Base-by-base conservation (phyloP, 2,888 invertebrate genomes). In the Junonia oenone region DNA sequence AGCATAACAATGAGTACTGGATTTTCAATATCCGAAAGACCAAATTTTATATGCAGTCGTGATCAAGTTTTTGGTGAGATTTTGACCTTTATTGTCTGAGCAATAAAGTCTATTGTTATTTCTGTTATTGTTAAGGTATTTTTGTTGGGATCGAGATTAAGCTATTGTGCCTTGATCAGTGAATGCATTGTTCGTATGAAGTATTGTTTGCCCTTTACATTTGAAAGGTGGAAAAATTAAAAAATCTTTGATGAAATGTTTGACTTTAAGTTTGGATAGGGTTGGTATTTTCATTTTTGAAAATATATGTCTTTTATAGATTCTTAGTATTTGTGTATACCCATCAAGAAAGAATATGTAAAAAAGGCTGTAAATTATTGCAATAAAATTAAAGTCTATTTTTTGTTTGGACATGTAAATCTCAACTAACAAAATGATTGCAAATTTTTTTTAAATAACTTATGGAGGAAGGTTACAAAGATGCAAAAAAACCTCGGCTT, bases 151-250 rank as follows among this genome's bases (percentile, higher is more conserved):
- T 43, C n/a, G 43, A 43, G 22, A 43, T 43, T 26, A 43, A 22
- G 11, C 45, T 51, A 63, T 73, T 54, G 69, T 74, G 5, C 43
- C 51, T 51, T 68, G 66, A 72, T 76, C 66, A 68, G 66, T 58
- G 58, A 52, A 45, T 26, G 54, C 46, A 66, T 72, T 72, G 71
- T 73, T 62, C 57, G 9, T 56, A 58, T 68, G 71, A 72, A 63
- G 54, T 62, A 72, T 78, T 74, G 62, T 64, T 75, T 75, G 74
- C 26, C 15, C 33, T 48, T 54, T 48, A 26, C 15, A 43, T 54
- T 47, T 54, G 40, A 54, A 54, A 54, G 54, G 33, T 48, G 48
- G n/a, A 54, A 48, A 26, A 22, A 54, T 54, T 54, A 48, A 54
- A 48, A 53, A 48, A n/a, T n/a, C 0, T 9, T 46, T 5, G 6